Conservation (phyloP, 2,888 invertebrate genomes). For the Sphaeridia pumilis region DNA sequence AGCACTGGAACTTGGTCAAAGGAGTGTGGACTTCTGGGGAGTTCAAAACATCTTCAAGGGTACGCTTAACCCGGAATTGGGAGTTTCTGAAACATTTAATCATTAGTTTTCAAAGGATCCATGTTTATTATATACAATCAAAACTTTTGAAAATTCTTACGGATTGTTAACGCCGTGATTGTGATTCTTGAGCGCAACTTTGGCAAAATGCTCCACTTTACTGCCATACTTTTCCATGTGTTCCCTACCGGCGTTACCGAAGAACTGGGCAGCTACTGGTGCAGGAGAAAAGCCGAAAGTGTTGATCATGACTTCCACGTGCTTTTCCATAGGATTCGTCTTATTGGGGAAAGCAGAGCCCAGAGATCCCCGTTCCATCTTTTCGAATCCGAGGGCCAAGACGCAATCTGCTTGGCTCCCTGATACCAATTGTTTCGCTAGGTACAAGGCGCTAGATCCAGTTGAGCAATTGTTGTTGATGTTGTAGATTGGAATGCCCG, state of each 20-base stretch:
- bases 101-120: background rate
- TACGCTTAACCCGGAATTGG: constrained; percentile 85
- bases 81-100: constrained; percentile 53
- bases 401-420: constrained; percentile 76
- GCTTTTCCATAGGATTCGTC: constrained; percentile 79
- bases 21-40: constrained; percentile 83
- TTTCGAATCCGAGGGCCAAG: constrained; percentile 92
- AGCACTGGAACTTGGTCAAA: constrained; percentile 91
- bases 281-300: constrained; percentile 64
- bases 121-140: background rate
- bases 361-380: constrained; percentile 91
- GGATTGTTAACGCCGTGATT: constrained; percentile 94
- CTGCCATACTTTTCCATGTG: constrained; percentile 95
- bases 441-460: constrained; percentile 79
- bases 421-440: constrained; percentile 87
- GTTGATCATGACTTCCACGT: constrained; percentile 72
- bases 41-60: constrained; percentile 74
- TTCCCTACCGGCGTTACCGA: constrained; percentile 90
- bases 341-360: constrained; percentile 57
- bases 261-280: constrained; percentile 87
- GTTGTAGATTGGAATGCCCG: constrained; percentile 92
- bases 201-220: constrained; percentile 83
- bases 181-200: constrained; percentile 97
- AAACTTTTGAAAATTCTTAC: constrained; percentile 42
- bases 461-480: constrained; percentile 99